phyloP scores from a whole-genome alignment of 2,797 vertebrate genomes.

The Zalophus californianus region DNA sequence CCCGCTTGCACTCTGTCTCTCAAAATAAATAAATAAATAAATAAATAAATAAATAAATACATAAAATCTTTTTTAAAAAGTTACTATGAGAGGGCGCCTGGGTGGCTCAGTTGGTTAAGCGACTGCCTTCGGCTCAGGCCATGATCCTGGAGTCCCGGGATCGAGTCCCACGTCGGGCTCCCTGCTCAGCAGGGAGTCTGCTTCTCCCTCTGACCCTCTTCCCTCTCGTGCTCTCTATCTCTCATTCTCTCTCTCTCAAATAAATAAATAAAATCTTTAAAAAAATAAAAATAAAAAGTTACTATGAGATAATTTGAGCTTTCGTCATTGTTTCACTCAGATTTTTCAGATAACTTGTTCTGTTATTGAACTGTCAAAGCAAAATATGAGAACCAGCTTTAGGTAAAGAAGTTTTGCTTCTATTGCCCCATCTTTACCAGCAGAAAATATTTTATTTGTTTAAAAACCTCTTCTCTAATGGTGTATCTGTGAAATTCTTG shows the following conservation, averaged over 20 bases:
- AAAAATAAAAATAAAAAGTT: not conserved
- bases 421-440: not conserved
- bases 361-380: not conserved
- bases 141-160: too few relatives aligned
- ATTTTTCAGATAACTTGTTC: not conserved
- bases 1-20: not conserved
- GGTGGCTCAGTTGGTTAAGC: too few relatives aligned
- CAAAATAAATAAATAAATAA: not conserved
- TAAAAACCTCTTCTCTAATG: constrained; percentile 10
- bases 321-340: not conserved
- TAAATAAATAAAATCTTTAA: not conserved
- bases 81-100: not conserved
- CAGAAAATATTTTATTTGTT: constrained; percentile 52
- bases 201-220: too few relatives aligned
- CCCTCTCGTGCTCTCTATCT: too few relatives aligned
- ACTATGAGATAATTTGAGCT: constrained; percentile 1
- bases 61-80: not conserved
- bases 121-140: too few relatives aligned
- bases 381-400: not conserved
- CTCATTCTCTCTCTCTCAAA: not conserved
- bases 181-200: too few relatives aligned
- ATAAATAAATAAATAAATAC: not conserved
- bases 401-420: not conserved
- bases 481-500: constrained; percentile 62
- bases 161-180: too few relatives aligned